Percentiles rank a stretch among this genome's conserved stretches.
Conservation (phyloP, 2,888 invertebrate species). For the Phymatocera aterrima region DNA sequence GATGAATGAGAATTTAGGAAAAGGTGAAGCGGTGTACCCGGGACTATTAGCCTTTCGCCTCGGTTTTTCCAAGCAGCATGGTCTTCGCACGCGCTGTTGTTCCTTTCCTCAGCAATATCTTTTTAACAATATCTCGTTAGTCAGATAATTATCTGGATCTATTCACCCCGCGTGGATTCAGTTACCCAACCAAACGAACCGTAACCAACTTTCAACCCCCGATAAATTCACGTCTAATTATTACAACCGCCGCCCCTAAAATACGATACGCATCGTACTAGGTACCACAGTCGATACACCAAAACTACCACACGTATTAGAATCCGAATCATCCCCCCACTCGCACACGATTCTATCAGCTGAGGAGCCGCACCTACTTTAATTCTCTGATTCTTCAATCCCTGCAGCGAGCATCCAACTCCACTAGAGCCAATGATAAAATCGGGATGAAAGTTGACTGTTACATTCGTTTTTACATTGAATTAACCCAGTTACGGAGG, state of each 20-base stretch:
- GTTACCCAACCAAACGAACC: slow-evolving; percentile 35
- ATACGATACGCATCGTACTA: slow-evolving; percentile 4
- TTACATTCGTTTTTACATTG: slow-evolving; percentile 38
- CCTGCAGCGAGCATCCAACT: slow-evolving; percentile 42
- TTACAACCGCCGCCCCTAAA: slow-evolving; percentile 38
- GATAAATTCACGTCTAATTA: slow-evolving; percentile 42
- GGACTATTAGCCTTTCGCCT: slow-evolving; percentile 34
- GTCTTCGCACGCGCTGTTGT: slow-evolving; percentile 25
- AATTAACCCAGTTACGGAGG: slow-evolving; percentile 56
- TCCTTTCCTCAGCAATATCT: slow-evolving; percentile 13
- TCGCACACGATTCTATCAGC: background rate
- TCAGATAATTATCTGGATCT: slow-evolving; percentile 38
- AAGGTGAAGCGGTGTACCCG: slow-evolving; percentile 1
- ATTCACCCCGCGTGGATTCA: slow-evolving; percentile 32
- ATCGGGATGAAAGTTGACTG: background rate
- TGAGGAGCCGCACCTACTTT: background rate
- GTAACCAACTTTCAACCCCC: slow-evolving; percentile 22
- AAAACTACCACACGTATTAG: background rate
- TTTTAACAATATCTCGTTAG: slow-evolving; percentile 44
- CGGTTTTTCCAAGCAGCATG: slow-evolving; percentile 10
- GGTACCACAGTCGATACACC: background rate
- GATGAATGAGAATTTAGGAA: slow-evolving; percentile 19
- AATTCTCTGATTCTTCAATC: background rate
- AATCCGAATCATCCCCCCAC: background rate
- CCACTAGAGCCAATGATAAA: slow-evolving; percentile 24